Percentiles rank a stretch among this genome's conserved stretches.
Evolutionary conservation across 2,113 vertebrate species (phyloP).

Genomic region (Camelus dromedarius): DNA sequence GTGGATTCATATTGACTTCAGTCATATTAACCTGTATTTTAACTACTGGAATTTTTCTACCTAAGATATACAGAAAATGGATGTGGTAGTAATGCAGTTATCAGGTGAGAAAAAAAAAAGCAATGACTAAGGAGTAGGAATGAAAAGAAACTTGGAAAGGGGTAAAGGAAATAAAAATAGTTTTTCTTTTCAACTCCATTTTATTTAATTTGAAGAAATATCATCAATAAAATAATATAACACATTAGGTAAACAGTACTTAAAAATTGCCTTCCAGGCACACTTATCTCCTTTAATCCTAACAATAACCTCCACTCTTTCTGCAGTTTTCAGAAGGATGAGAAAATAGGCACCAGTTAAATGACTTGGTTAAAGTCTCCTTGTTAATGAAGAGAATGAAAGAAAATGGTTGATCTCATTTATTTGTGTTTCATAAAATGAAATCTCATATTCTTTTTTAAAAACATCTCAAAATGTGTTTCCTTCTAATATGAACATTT

Average conservation of each 20-base stretch:
- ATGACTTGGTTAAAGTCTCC: neutral
- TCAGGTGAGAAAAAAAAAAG: neutral
- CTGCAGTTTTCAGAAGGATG: neutral
- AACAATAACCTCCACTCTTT: neutral
- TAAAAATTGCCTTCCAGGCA: neutral
- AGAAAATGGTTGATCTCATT: neutral
- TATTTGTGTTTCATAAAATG: neutral
- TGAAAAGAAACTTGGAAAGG: neutral
- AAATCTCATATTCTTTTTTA: neutral
- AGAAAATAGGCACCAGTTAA: neutral
- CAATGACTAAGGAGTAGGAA: neutral
- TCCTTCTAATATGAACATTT: constrained; percentile 6
- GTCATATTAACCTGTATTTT: neutral
- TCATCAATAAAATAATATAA: neutral
- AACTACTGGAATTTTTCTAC: neutral
- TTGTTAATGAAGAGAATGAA: constrained; percentile 41
- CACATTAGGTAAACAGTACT: neutral
- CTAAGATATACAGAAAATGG: neutral
- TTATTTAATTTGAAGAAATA: constrained; percentile 42
- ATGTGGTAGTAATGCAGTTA: neutral
- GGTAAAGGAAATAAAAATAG: neutral
- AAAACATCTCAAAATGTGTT: neutral
- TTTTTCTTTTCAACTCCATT: neutral
- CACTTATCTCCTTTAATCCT: constrained; percentile 12
- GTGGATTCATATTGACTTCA: neutral